Base-by-base conservation (phyloP, 2,113 vertebrate species). In the Corydoras maculifer region DNA sequence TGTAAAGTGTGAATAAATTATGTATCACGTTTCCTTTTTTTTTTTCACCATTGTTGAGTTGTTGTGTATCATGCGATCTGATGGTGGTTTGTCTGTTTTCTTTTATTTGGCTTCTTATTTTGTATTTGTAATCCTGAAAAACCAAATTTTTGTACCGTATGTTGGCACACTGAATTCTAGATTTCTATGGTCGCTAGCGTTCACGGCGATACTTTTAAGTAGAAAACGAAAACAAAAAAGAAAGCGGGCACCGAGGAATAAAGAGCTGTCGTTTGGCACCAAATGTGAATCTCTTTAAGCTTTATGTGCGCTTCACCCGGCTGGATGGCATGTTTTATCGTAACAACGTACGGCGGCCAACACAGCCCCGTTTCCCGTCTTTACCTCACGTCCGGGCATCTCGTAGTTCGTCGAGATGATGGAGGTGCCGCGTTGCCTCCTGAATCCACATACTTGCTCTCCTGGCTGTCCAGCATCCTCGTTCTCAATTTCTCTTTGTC, bases 1-100 rank as follows among this genome's bases (percentile, higher is more conserved):
- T 94, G 90, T 94, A 93, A 94, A 94, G 92, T 97, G 92, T 94
- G 92, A 95, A 94, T 94, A 94, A 96, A 94, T 92, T 89, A 89
- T 94, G 92, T 94, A 92, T 91, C 91, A 93, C 87, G 94, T 95
- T 92, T 89, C 91, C 93, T 91, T 89, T 86, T 18, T 89, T 25
- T 25, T 86, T 18, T 89, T 87, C 86, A 93, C 84, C 79, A 92
- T 25, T 25, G 18, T 25, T 88, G 90, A 92, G 86, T 85, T 92
- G 91, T 94, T 93, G 89, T 91, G 94, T 94, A 93, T 94, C 92
- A 92, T 92, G 88, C 91, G 90, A 82, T 82, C 75, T 84, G 78
- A 84, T 88, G 80, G 77, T 84, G 79, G 69, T 81, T 82, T 85
- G 79, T 85, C 82, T 82, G 84, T 77, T 77, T 69, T 50, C 60